A percentile compares a stretch with the other conserved stretches of the same genome.
These are phyloP conservation scores for Dryobates pubescens DNA, from an alignment of 2,797 vertebrate species.

Conservation along the genomic window DNA sequence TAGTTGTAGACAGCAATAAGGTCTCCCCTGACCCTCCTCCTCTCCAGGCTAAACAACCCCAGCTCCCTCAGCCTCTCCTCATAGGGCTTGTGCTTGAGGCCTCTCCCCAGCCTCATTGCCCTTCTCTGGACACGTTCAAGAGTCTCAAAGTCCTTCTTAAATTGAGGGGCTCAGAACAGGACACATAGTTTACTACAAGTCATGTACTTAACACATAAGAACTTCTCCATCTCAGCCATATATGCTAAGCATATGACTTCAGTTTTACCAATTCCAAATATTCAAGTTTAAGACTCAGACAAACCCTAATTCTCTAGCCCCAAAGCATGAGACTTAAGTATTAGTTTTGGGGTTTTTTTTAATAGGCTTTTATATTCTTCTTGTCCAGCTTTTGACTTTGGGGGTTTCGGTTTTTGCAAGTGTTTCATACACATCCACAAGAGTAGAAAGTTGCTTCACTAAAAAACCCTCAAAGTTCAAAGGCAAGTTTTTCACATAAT, in stretches of 20 bases:
- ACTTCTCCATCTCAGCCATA: not conserved
- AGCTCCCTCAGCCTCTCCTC: too few species aligned
- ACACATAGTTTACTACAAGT: not conserved
- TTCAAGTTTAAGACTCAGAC: not conserved
- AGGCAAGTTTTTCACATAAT: slow-evolving; percentile 8
- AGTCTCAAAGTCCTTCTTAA: too few species aligned
- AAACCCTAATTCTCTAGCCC: not conserved
- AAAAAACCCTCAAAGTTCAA: not conserved
- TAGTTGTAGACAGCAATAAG: too few species aligned
- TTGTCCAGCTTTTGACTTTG: not conserved
- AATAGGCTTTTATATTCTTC: not conserved
- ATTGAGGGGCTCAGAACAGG: too few species aligned
- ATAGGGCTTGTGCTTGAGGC: too few species aligned
- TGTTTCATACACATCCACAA: not conserved
- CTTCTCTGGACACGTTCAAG: too few species aligned
- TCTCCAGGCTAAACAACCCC: too few species aligned
- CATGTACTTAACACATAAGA: not conserved
- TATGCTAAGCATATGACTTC: not conserved
- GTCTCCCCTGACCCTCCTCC: too few species aligned
- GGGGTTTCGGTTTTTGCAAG: not conserved
- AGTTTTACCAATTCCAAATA: not conserved
- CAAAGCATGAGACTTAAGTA: not conserved
- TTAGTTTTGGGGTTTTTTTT: accelerated
- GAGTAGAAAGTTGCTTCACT: not conserved
- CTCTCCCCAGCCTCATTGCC: too few species aligned